Evolutionary conservation across 1,140 invertebrate genomes (phyloP).

Genomic region (Euborellia annulipes): DNA sequence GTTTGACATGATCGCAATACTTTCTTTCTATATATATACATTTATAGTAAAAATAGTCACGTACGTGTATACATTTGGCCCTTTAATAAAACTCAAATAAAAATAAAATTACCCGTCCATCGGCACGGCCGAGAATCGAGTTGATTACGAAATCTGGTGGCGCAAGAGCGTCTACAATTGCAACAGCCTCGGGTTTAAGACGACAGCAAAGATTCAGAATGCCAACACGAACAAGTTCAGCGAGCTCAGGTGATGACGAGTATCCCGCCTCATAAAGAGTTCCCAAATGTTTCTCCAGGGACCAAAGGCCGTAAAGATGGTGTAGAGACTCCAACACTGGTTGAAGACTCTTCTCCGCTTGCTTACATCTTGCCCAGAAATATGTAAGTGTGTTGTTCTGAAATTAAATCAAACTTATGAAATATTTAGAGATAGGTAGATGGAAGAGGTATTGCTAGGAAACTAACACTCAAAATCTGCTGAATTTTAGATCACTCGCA

Average conservation of each 20-base stretch:
- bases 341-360: slow-evolving; percentile 13
- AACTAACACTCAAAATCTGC: no score
- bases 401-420: no score
- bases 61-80: no score
- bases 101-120: slow-evolving; percentile 53
- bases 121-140: slow-evolving; percentile 66
- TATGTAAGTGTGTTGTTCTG: slow-evolving; percentile 45
- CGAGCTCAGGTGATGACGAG: slow-evolving; percentile 24
- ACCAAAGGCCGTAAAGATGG: slow-evolving; percentile 35
- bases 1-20: neutral
- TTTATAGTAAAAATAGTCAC: no score
- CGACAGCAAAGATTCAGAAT: slow-evolving; percentile 51
- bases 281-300: slow-evolving; percentile 32
- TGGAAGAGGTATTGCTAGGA: no score
- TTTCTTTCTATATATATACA: neutral
- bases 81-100: neutral
- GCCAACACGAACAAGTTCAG: slow-evolving; percentile 36
- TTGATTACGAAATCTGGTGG: slow-evolving; percentile 76
- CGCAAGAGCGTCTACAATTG: slow-evolving; percentile 67
- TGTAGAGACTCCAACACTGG: slow-evolving; percentile 22
- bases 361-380: slow-evolving; percentile 35
- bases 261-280: slow-evolving; percentile 27
- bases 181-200: slow-evolving; percentile 55
- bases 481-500: no score
- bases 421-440: no score